Evolutionary conservation across 2,888 invertebrate species (phyloP).

Genomic region (Tenodera sinensis): DNA sequence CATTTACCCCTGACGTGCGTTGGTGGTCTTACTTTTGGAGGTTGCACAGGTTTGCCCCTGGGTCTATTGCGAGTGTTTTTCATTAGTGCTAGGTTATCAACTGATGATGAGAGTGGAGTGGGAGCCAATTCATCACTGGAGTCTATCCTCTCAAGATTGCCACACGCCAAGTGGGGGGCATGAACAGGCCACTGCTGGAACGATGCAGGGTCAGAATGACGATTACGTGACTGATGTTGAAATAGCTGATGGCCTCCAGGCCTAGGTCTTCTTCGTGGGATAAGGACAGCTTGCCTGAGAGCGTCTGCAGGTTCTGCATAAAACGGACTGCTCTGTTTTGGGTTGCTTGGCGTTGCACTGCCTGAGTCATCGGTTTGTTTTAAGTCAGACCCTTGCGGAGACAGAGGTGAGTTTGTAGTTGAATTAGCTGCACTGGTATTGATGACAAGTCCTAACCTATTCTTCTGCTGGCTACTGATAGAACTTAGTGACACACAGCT

Average conservation of each 20-base stretch:
- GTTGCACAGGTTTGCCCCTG: slow-evolving; percentile 67
- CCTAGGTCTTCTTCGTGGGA: slow-evolving; percentile 41
- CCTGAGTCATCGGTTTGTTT: slow-evolving; percentile 36
- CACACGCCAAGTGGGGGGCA: slow-evolving; percentile 35
- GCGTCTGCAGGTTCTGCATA: slow-evolving; percentile 89
- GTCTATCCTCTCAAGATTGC: slow-evolving; percentile 46
- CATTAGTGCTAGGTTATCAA: slow-evolving; percentile 60
- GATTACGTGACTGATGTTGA: slow-evolving; percentile 32
- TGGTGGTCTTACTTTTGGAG: slow-evolving; percentile 56
- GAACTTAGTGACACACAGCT: slow-evolving; percentile 27
- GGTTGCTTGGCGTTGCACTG: background rate
- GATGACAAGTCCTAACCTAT: slow-evolving; percentile 34
- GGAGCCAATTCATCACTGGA: slow-evolving; percentile 38
- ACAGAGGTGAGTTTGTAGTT: slow-evolving; percentile 32
- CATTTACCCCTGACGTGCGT: slow-evolving; percentile 36
- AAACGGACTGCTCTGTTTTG: slow-evolving; percentile 77
- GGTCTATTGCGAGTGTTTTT: slow-evolving; percentile 42
- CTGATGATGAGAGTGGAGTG: slow-evolving; percentile 56
- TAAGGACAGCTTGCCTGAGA: slow-evolving; percentile 51
- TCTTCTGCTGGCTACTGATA: slow-evolving; percentile 17
- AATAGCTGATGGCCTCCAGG: slow-evolving; percentile 29
- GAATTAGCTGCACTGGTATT: slow-evolving; percentile 31
- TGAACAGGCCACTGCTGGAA: slow-evolving; percentile 40
- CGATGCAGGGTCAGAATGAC: slow-evolving; percentile 49
- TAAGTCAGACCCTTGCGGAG: slow-evolving; percentile 28